These are phyloP conservation scores for Microtus oregoni DNA, from an alignment of 2,113 vertebrate genomes.

Conservation along the genomic window DNA sequence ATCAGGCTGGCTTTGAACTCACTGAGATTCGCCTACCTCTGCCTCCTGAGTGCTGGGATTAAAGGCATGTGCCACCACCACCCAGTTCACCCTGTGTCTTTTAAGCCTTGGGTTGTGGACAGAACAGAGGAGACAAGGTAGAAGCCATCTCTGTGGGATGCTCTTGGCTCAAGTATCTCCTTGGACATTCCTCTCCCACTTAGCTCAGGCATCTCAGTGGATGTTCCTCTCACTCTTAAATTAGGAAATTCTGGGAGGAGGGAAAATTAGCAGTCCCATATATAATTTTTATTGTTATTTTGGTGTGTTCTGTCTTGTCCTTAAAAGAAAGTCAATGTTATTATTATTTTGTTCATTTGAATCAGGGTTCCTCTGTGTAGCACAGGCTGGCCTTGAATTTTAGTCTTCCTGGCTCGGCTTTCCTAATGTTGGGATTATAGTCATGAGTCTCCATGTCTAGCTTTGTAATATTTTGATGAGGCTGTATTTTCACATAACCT, in stretches of 20 bases:
- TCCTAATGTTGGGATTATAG: background rate
- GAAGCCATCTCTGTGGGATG: background rate
- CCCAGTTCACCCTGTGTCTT: background rate
- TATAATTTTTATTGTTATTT: conserved; percentile 7
- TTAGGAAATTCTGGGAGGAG: background rate
- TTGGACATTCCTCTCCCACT: too few species aligned
- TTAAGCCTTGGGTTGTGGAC: background rate
- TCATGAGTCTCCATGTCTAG: background rate
- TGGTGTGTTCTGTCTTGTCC: conserved; percentile 4
- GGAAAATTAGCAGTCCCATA: background rate
- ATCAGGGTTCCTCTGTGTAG: background rate
- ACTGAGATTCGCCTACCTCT: too few species aligned
- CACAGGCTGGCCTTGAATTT: background rate
- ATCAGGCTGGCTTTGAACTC: too few species aligned
- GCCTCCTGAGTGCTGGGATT: too few species aligned
- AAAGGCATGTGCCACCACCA: too few species aligned
- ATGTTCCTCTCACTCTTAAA: background rate
- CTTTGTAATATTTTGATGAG: background rate
- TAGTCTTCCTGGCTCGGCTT: background rate
- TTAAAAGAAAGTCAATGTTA: background rate
- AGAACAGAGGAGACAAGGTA: background rate
- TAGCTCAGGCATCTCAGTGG: background rate
- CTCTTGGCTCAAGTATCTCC: background rate
- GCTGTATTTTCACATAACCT: background rate
- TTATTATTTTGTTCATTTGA: background rate